Evolutionary conservation across 2,888 invertebrate genomes (phyloP), one percentile per base, ranked within the genome.

Genomic region (Torymus tubicola): DNA sequence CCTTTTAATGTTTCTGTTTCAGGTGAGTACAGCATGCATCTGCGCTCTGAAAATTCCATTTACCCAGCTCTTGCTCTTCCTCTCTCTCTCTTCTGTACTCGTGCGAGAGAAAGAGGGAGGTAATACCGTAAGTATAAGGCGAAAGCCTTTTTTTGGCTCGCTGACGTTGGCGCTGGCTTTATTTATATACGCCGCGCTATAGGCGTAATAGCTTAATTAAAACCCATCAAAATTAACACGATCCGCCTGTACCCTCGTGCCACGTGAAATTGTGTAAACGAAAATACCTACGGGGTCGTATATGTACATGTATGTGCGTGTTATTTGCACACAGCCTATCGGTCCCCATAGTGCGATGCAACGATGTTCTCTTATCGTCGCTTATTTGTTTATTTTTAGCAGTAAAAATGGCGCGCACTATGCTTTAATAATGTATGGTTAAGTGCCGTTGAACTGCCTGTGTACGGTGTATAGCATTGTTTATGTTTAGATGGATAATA

Each of bases 211-310:
- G 75, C 52, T 80, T 80, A 75, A 80, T 75, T 76, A 76, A 80
- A 76, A 80, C 68, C 76, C 57, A 76, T 80, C 76, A 72, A 68
- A 76, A 76, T 80, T 80, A 80, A 80, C 76, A 18, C 24, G 31
- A 69, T 80, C 74, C 31, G 55, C 52, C 68, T 31, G 11, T 18
- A 21, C 52, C 18, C 55, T 14, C 42, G 70, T 42, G 70, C 5
- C 31, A 21, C 21, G 58, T 58, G 18, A 67, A 65, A 78, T 71
- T 60, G 64, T 60, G 67, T 72, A 60, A 71, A 71, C 24, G 58
- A 78, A 58, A 13, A 61, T 64, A 64, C 63, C 61, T 61, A 12
- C 21, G 63, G 63, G 69, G 57, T 31, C 31, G 3, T 5, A 21
- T 21, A 21, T 21, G 2, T 21, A 21, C 2, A 5, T 5, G 31